Percentiles rank a stretch among this genome's conserved stretches.
Evolutionary conservation across 1,140 invertebrate genomes (phyloP).

Genomic region (Neodiprion virginianus): DNA sequence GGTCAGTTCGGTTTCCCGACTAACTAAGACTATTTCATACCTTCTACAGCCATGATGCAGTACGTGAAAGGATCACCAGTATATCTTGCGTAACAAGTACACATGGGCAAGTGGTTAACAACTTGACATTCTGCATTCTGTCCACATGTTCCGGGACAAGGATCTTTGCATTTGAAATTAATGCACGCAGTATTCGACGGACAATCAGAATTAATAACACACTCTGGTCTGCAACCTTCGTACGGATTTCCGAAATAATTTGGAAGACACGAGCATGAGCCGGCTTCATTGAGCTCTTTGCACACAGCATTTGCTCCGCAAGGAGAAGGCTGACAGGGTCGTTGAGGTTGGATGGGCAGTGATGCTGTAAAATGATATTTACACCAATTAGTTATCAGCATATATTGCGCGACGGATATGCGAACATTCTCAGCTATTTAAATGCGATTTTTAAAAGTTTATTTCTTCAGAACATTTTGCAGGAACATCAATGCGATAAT

Average conservation of each 20-base stretch:
- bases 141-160: slow-evolving; percentile 80
- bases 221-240: slow-evolving; percentile 77
- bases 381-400: no score
- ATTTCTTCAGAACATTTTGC: slow-evolving; percentile 13
- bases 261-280: slow-evolving; percentile 72
- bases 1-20: not conserved
- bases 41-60: slow-evolving; percentile 61
- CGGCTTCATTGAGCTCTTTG: slow-evolving; percentile 68
- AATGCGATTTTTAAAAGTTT: slow-evolving; percentile 26
- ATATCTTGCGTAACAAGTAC: slow-evolving; percentile 74
- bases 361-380: slow-evolving; percentile 12
- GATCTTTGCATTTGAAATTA: slow-evolving; percentile 76
- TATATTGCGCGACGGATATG: not conserved
- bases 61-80: slow-evolving; percentile 77
- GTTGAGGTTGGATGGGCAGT: slow-evolving; percentile 32
- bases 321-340: slow-evolving; percentile 73
- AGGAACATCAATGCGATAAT: not conserved
- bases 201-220: slow-evolving; percentile 76
- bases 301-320: slow-evolving; percentile 80
- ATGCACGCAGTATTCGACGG: slow-evolving; percentile 75
- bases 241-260: slow-evolving; percentile 78
- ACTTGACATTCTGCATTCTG: slow-evolving; percentile 77
- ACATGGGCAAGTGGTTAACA: slow-evolving; percentile 75
- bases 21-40: slow-evolving; percentile 41
- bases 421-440: not conserved